Conservation (phyloP, 2,888 invertebrate genomes). For the Dynastes tityus region DNA sequence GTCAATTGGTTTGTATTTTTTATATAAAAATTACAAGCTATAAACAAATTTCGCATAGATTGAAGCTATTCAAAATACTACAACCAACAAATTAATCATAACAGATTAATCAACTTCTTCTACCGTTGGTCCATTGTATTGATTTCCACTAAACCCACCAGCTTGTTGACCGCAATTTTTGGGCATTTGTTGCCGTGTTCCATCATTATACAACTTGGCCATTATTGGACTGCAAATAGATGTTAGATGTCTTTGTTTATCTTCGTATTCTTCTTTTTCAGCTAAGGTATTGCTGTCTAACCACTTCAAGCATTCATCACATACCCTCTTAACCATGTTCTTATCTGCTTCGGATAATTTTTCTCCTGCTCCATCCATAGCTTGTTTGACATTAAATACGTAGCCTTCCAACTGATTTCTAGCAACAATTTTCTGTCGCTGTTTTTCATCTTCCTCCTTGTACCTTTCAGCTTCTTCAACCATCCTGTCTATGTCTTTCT, state of each 20-base stretch:
- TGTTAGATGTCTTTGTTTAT: constrained; percentile 73
- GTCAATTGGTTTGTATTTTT: too few relatives aligned
- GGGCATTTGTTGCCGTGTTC: constrained; percentile 60
- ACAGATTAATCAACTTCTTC: constrained; percentile 74
- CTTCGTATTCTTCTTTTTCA: constrained; percentile 79
- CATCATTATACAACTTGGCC: constrained; percentile 72
- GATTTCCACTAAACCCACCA: constrained; percentile 40
- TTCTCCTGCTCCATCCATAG: constrained; percentile 76
- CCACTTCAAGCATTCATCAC: constrained; percentile 78
- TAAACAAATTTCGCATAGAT: background rate
- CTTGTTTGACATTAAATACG: constrained; percentile 80
- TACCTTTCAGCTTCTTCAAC: constrained; percentile 82
- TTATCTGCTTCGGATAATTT: constrained; percentile 79
- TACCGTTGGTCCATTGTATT: constrained; percentile 71
- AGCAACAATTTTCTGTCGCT: constrained; percentile 78
- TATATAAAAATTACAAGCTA: too few relatives aligned
- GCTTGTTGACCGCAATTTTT: constrained; percentile 58
- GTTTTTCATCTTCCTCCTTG: constrained; percentile 81
- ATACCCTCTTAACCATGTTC: constrained; percentile 71
- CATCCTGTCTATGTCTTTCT: constrained; percentile 88
- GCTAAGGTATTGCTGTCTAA: constrained; percentile 79
- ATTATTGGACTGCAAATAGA: constrained; percentile 74
- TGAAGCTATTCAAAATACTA: too few relatives aligned
- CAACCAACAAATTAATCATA: too few relatives aligned
- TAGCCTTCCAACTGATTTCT: constrained; percentile 83